Evolutionary conservation across 2,797 vertebrate species (phyloP).

Genomic region (Danionella dracula): DNA sequence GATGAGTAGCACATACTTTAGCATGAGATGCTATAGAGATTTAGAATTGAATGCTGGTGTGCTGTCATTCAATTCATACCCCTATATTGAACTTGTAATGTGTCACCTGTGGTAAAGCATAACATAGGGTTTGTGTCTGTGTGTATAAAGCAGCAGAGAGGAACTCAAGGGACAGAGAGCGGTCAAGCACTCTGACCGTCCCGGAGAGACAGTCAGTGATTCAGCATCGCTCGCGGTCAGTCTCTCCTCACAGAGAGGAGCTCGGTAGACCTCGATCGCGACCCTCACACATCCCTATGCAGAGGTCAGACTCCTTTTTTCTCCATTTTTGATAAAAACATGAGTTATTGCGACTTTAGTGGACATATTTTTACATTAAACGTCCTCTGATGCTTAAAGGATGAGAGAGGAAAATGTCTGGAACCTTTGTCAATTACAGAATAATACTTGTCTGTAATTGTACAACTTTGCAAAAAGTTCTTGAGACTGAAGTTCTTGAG

Average conservation of each 20-base stretch:
- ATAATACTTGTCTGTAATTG: too few relatives aligned
- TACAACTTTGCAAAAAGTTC: too few relatives aligned
- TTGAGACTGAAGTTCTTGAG: too few relatives aligned
- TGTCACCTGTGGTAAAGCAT: too few relatives aligned
- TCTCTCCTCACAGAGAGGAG: conserved; percentile 93
- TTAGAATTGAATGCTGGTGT: conserved; percentile 15
- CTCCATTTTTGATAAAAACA: too few relatives aligned
- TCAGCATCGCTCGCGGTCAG: conserved; percentile 93
- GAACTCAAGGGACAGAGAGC: conserved; percentile 84
- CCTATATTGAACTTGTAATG: too few relatives aligned
- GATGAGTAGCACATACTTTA: conserved; percentile 5
- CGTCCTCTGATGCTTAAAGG: too few relatives aligned
- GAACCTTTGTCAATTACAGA: too few relatives aligned
- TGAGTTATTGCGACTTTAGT: too few relatives aligned
- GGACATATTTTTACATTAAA: too few relatives aligned
- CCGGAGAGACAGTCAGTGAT: conserved; percentile 87
- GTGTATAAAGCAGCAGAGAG: conserved; percentile 74
- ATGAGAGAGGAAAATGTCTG: too few relatives aligned
- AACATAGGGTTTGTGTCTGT: conserved; percentile 12
- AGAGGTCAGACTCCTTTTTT: conserved; percentile 75
- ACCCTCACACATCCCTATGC: conserved; percentile 93
- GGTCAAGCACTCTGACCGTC: conserved; percentile 84
- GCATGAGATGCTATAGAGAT: conserved; percentile 26
- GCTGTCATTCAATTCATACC: too few relatives aligned
- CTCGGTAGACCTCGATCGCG: conserved; percentile 89